Evolutionary conservation across 2,113 vertebrate genomes (phyloP).

Genomic region (Ammodytes marinus): DNA sequence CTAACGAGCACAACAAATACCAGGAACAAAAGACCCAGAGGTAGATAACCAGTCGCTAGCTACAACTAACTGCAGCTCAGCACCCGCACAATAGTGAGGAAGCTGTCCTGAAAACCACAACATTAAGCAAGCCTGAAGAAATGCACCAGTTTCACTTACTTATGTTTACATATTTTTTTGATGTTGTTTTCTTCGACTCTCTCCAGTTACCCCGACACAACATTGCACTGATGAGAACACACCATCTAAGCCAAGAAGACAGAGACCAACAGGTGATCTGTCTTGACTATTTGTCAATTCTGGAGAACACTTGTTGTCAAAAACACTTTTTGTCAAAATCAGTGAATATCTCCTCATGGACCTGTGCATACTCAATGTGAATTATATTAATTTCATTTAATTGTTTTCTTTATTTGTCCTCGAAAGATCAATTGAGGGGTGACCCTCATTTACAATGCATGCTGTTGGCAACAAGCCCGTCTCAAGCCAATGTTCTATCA

Average conservation of each 20-base stretch:
- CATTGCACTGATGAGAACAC: neutral
- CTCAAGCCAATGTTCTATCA: no score
- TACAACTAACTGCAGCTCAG: neutral
- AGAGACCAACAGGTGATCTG: conserved; percentile 53
- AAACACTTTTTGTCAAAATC: no score
- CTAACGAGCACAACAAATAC: neutral
- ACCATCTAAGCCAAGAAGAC: conserved; percentile 44
- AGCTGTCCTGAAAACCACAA: neutral
- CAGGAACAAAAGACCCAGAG: conserved; percentile 41
- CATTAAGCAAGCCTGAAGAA: neutral
- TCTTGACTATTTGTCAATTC: neutral
- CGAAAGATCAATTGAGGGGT: no score
- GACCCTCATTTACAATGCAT: no score
- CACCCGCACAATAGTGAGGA: neutral
- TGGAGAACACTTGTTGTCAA: no score
- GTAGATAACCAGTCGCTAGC: conserved; percentile 14
- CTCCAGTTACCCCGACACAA: conserved; percentile 14
- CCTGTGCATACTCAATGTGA: no score
- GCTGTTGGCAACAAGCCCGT: no score
- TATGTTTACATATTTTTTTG: neutral
- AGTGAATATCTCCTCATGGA: no score
- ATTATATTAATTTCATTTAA: no score
- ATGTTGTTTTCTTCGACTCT: neutral
- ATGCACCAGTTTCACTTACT: neutral
- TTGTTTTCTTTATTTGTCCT: no score